Base-by-base conservation (phyloP, 2,888 invertebrate species). In the Luperina testacea region DNA sequence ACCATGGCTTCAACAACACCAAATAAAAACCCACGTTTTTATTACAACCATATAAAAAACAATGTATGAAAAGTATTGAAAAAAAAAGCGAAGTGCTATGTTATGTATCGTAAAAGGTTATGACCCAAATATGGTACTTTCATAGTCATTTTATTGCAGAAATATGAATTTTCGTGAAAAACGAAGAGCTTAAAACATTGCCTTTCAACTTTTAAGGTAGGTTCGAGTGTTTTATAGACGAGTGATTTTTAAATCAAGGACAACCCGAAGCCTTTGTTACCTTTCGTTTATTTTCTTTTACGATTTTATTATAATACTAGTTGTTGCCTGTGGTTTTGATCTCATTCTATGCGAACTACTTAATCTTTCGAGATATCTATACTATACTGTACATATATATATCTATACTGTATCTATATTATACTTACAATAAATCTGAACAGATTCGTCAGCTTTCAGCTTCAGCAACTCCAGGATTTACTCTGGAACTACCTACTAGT, bases 51-150 rank as follows among this genome's bases (percentile, higher is more conserved):
- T 81, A 87, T 77, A 88, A 82, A 79, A 45, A n/a, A 82, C 79
- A 80, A 77, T 81, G 84, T 84, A 82, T 73, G 65, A 74, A 77
- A 79, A 64, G 74, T 82, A 82, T 84, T 84, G 78, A 83, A 83
- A 89, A 83, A 89, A 83, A 84, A 82, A 63, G 17, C 32, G 8
- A 69, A 78, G 79, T 81, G 78, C 78, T 74, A 6, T 71, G 73
- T 78, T 87, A 84, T 86, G 80, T 86, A 77, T 81, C 89, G 67
- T 88, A 89, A 88, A 68, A 80, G 59, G 68, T 89, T 86, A 89
- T 77, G 81, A 59, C 77, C 77, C 27, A 83, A 87, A 88, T 81
- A 81, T 82, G 87, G 73, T 32, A 77, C 32, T 78, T 87, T 84
- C 76, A 83, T 78, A 73, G 80, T 75, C 57, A 68, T 68, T 87